Evolutionary conservation across 2,888 invertebrate species (phyloP), one percentile per base, ranked within the genome.

Genomic region (Hydropsyche betteni): DNA sequence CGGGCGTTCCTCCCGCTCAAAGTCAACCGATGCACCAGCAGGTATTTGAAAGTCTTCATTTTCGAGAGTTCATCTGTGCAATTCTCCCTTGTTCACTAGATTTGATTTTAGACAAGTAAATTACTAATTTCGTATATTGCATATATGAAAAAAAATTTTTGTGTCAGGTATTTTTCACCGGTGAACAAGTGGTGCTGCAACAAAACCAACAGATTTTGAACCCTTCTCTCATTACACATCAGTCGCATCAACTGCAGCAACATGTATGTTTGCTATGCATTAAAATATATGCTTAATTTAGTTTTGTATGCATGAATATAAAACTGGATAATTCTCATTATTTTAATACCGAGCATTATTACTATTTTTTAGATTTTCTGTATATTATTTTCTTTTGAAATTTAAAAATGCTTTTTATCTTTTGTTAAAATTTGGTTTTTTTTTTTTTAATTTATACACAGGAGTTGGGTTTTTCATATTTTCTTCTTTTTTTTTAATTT

Each of bases 151-250:
- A 24, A 33, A 5, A 12, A 55, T 53, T 84, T 86, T 87, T 86
- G 86, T 86, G 87, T 86, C 87, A 88, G 88, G 88, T 88, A 83
- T 87, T 87, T 87, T 88, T 88, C 87, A 86, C 87, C 82, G 87
- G 87, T 82, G 87, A 87, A 83, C 88, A 88, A 85, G 87, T 87
- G 84, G 87, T 87, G 81, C 87, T 88, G 83, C 88, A 88, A 85
- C 88, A 88, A 81, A 85, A 86, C 81, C 88, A 88, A 84, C 88
- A 88, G 84, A 86, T 87, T 83, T 87, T 88, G 85, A 88, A 88
- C 83, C 36, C 75, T 72, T 87, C 87, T 84, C 81, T 86, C 84
- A 86, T 87, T 86, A 87, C 86, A 85, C 87, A 87, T 83, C 83
- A 86, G 81, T 83, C 86, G 82, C 82, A 85, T 83, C 78, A 78